Percentiles rank a stretch among this genome's conserved stretches.
Conservation (phyloP, 2,113 vertebrate genomes). For the Embiotoca jacksoni region DNA sequence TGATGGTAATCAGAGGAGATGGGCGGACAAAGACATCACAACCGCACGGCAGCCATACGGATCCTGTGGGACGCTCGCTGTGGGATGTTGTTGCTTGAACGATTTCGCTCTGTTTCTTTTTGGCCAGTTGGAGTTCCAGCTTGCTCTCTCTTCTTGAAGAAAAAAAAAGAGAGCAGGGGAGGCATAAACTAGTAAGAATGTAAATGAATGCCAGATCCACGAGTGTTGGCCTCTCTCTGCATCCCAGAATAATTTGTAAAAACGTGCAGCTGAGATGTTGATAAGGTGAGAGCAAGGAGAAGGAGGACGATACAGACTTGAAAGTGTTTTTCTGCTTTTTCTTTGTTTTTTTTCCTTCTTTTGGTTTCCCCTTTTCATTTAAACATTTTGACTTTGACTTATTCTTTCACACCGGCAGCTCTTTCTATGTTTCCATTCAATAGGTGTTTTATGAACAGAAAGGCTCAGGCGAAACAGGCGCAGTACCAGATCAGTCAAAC, state of each 20-base stretch:
- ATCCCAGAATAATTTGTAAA: constrained; percentile 58
- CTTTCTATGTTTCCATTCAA: constrained; percentile 20
- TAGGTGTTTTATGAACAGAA: constrained; percentile 47
- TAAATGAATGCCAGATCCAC: constrained; percentile 77
- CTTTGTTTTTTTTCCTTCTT: constrained; percentile 10
- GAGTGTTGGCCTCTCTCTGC: constrained; percentile 38
- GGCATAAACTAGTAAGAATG: constrained; percentile 73
- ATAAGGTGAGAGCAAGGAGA: constrained; percentile 63
- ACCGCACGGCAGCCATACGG: constrained; percentile 48
- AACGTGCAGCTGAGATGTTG: constrained; percentile 43
- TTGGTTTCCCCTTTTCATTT: constrained; percentile 21
- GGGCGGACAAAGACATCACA: constrained; percentile 62
- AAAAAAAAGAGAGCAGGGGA: constrained; percentile 30
- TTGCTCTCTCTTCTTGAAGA: constrained; percentile 41
- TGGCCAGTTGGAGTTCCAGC: constrained; percentile 72
- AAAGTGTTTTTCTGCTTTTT: constrained; percentile 6
- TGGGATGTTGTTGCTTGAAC: constrained; percentile 45
- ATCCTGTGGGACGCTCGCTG: constrained; percentile 53
- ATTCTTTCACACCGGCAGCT: constrained; percentile 5
- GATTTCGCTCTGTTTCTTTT: constrained; percentile 66
- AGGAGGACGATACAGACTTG: constrained; percentile 36
- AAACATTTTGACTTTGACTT: constrained; percentile 13
- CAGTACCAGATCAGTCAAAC: constrained; percentile 40
- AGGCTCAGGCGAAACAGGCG: constrained; percentile 12
- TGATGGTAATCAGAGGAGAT: constrained; percentile 76